phyloP scores from a whole-genome alignment of 64 coral and sea anemone genomes.

The Exaiptasia diaphana region DNA sequence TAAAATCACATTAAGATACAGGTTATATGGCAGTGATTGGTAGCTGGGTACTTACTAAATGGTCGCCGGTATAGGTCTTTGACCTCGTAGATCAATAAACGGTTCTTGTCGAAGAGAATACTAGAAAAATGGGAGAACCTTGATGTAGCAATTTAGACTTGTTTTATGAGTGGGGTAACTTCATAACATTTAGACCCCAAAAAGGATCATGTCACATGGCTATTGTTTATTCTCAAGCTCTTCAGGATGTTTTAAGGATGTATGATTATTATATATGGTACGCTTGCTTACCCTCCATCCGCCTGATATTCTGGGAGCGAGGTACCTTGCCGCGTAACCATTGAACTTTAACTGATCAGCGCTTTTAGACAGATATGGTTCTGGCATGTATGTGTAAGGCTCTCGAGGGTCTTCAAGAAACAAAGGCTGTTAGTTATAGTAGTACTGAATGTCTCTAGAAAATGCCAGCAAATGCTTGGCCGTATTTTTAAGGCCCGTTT shows the following conservation, averaged over 20 bases:
- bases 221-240: too few relatives aligned
- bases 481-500: too few relatives aligned
- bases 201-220: too few relatives aligned
- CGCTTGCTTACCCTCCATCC: conserved; percentile 79
- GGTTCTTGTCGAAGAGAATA: conserved; percentile 82
- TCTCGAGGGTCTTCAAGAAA: conserved; percentile 53
- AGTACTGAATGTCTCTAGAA: too few relatives aligned
- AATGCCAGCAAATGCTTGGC: too few relatives aligned
- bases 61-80: conserved; percentile 77
- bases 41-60: conserved; percentile 68
- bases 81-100: conserved; percentile 62
- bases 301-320: conserved; percentile 64
- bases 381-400: conserved; percentile 67
- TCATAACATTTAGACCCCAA: too few relatives aligned
- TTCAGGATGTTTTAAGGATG: too few relatives aligned
- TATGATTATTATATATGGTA: too few relatives aligned
- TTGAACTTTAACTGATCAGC: conserved; percentile 56
- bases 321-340: conserved; percentile 74
- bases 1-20: neutral
- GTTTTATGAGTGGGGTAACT: too few relatives aligned
- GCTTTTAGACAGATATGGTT: conserved; percentile 60
- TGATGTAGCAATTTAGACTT: too few relatives aligned
- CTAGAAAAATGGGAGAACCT: too few relatives aligned
- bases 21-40: neutral
- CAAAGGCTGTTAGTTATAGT: neutral